Evolutionary conservation across 2,888 invertebrate genomes (phyloP).

Genomic region (Isotomurus palustris): DNA sequence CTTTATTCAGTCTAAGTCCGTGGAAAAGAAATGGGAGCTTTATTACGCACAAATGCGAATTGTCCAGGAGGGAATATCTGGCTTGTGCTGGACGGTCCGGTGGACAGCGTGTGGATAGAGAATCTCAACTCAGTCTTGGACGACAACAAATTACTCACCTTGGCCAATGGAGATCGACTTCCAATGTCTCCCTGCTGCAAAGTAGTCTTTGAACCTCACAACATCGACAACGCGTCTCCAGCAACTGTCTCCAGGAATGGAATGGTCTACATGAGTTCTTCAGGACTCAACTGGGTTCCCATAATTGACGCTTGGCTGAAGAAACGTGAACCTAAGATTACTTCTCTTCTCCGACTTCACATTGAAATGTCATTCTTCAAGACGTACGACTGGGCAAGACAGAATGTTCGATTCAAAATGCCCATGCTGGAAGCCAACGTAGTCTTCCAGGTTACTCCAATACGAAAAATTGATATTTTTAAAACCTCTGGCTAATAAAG

Average conservation of each 20-base stretch:
- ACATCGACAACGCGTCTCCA: slow-evolving; percentile 95
- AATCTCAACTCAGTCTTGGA: slow-evolving; percentile 95
- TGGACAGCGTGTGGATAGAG: slow-evolving; percentile 97
- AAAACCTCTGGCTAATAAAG: not conserved
- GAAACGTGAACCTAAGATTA: slow-evolving; percentile 54
- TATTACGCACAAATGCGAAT: not conserved
- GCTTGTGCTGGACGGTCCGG: slow-evolving; percentile 92
- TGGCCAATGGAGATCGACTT: slow-evolving; percentile 91
- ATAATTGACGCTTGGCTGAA: slow-evolving; percentile 82
- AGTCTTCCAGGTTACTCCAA: slow-evolving; percentile 60
- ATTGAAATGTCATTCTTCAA: slow-evolving; percentile 71
- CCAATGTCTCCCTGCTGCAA: slow-evolving; percentile 92
- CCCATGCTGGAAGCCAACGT: slow-evolving; percentile 85
- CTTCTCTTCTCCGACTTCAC: slow-evolving; percentile 64
- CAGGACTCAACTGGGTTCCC: slow-evolving; percentile 88
- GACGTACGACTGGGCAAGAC: slow-evolving; percentile 76
- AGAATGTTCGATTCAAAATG: slow-evolving; percentile 77
- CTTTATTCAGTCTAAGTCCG: not conserved
- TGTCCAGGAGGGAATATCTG: slow-evolving; percentile 75
- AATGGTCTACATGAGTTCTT: slow-evolving; percentile 94
- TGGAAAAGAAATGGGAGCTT: slow-evolving; percentile 2
- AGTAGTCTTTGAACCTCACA: slow-evolving; percentile 94
- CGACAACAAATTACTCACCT: slow-evolving; percentile 86
- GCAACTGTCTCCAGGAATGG: slow-evolving; percentile 93
- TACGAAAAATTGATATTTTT: not conserved